These are phyloP conservation scores for Helleia helle DNA, from an alignment of 2,888 invertebrate genomes.

Conservation along the genomic window DNA sequence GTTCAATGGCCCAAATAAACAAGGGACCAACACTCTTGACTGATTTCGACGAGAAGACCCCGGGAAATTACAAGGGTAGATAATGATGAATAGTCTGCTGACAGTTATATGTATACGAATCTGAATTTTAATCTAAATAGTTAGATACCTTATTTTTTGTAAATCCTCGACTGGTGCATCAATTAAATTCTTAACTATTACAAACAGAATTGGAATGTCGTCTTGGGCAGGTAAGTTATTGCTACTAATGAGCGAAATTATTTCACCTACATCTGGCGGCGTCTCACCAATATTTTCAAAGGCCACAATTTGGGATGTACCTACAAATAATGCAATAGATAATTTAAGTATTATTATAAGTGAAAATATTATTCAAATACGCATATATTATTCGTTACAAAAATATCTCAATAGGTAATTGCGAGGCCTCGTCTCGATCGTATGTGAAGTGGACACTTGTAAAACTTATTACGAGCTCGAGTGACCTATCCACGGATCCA, in stretches of 20 bases:
- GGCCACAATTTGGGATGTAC: constrained; percentile 42
- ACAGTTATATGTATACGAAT: no score
- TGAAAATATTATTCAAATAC: background rate
- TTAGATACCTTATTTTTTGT: constrained; percentile 33
- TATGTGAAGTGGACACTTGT: constrained; percentile 15
- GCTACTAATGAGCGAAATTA: constrained; percentile 45
- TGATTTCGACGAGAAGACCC: no score
- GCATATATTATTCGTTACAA: background rate
- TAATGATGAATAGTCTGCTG: no score
- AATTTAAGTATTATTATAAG: no score
- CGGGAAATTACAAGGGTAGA: no score
- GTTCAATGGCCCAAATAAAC: no score
- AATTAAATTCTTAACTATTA: constrained; percentile 41
- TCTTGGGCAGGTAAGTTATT: constrained; percentile 49
- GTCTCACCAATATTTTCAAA: constrained; percentile 37
- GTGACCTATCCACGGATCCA: constrained; percentile 11
- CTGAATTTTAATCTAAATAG: no score
- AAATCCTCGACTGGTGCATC: constrained; percentile 41
- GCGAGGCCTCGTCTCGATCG: constrained; percentile 10
- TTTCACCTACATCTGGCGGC: constrained; percentile 38
- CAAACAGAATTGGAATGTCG: constrained; percentile 48
- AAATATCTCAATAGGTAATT: constrained; percentile 10
- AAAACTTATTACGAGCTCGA: constrained; percentile 15
- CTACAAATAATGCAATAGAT: constrained; percentile 32
- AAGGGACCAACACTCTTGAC: no score